phyloP scores from a whole-genome alignment of 2,797 vertebrate genomes.

The Oophaga sylvatica region DNA sequence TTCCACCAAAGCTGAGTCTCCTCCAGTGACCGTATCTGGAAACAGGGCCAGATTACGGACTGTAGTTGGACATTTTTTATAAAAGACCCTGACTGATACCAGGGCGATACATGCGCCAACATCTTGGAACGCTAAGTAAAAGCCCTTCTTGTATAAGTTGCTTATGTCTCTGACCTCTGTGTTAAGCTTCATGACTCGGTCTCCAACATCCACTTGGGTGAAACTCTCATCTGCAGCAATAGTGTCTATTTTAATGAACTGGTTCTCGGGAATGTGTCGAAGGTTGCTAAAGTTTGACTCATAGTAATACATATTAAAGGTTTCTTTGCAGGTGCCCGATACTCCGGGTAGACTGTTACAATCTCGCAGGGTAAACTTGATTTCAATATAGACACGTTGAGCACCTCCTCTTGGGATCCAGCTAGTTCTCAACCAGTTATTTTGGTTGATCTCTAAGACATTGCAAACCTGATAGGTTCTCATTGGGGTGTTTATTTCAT shows the following conservation, averaged over 20 bases:
- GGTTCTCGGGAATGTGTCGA: constrained; percentile 84
- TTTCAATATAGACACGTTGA: constrained; percentile 84
- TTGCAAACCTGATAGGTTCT: constrained; percentile 85
- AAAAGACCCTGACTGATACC: constrained; percentile 83
- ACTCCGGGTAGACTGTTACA: constrained; percentile 85
- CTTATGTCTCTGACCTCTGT: constrained; percentile 84
- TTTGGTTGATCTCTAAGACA: constrained; percentile 85
- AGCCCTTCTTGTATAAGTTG: constrained; percentile 82
- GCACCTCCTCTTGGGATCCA: constrained; percentile 82
- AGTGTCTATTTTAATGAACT: constrained; percentile 84
- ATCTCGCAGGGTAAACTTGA: constrained; percentile 86
- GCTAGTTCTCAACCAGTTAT: constrained; percentile 85
- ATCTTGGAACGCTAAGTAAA: constrained; percentile 85
- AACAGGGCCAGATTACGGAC: constrained; percentile 83
- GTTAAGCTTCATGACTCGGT: constrained; percentile 86
- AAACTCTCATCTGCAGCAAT: constrained; percentile 87
- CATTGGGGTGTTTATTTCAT: constrained; percentile 84
- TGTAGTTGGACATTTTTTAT: constrained; percentile 83
- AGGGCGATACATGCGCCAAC: constrained; percentile 84
- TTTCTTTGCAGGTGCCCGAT: constrained; percentile 85
- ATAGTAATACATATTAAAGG: constrained; percentile 86
- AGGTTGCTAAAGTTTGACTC: constrained; percentile 81
- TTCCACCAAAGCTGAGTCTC: constrained; percentile 84
- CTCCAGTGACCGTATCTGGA: constrained; percentile 83
- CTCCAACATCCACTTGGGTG: constrained; percentile 85